Conservation (phyloP, 2,888 invertebrate genomes). For the Apamea epomidion region DNA sequence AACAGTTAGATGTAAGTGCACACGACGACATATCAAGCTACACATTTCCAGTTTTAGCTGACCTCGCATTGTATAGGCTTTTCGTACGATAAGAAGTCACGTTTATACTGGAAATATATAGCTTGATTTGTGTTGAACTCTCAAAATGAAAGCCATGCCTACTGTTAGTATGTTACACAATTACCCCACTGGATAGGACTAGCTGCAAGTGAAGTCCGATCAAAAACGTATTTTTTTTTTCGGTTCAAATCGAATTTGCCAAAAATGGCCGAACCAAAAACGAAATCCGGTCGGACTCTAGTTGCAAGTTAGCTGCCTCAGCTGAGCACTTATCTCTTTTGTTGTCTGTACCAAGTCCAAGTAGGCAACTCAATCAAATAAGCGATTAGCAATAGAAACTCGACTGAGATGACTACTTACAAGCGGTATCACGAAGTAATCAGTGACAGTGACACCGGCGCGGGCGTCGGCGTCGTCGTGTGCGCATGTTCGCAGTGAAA, state of each 20-base stretch:
- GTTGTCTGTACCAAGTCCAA: constrained; percentile 24
- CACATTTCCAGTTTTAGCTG: too few species aligned
- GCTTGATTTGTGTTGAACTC: background rate
- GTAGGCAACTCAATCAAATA: constrained; percentile 52
- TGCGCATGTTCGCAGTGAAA: constrained; percentile 57
- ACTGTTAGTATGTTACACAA: background rate
- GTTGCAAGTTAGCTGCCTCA: background rate
- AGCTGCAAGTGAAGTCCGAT: background rate
- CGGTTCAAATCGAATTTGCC: background rate
- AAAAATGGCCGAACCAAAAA: background rate
- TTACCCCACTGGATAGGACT: background rate
- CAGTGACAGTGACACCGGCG: constrained; percentile 46
- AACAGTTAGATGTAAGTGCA: background rate
- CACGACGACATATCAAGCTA: background rate
- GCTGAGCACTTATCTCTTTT: background rate
- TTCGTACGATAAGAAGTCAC: background rate
- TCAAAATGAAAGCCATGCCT: background rate
- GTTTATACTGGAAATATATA: background rate
- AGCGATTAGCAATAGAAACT: constrained; percentile 64
- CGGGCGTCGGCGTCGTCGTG: constrained; percentile 24
- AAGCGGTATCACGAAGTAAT: constrained; percentile 63
- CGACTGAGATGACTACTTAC: constrained; percentile 41
- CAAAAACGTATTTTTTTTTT: background rate
- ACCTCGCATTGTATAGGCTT: too few species aligned
- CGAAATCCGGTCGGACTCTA: background rate